Evolutionary conservation across 1,140 invertebrate genomes (phyloP).

Genomic region (Palaemon carinicauda): DNA sequence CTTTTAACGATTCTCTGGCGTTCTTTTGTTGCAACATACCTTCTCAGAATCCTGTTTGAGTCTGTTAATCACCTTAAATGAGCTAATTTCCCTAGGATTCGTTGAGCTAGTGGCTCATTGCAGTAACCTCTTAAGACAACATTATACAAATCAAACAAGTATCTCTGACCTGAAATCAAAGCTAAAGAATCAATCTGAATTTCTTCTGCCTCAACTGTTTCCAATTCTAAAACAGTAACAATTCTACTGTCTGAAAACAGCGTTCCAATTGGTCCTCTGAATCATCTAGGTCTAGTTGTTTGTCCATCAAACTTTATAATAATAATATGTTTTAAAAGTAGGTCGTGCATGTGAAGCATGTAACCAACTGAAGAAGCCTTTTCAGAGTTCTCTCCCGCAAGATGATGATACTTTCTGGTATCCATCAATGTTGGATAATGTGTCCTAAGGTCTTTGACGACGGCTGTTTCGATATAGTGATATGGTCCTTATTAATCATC

Average conservation of each 20-base stretch:
- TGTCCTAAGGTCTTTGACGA: slow-evolving; percentile 14
- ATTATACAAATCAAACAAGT: slow-evolving; percentile 31
- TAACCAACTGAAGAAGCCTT: background rate
- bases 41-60: background rate
- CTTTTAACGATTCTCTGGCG: slow-evolving; percentile 9
- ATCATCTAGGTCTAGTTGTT: background rate
- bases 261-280: slow-evolving; percentile 21
- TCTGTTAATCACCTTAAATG: slow-evolving; percentile 20
- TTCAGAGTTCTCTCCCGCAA: background rate
- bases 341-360: background rate
- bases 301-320: background rate
- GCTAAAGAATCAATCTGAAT: background rate
- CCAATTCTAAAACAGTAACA: slow-evolving; percentile 11
- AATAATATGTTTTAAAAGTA: background rate
- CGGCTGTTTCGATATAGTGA: slow-evolving; percentile 8
- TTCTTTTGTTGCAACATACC: slow-evolving; percentile 15
- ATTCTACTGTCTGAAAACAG: slow-evolving; percentile 14
- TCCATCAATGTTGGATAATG: background rate
- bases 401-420: background rate
- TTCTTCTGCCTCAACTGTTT: slow-evolving; percentile 27
- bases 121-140: slow-evolving; percentile 28
- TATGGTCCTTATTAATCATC: slow-evolving; percentile 4
- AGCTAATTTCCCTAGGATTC: slow-evolving; percentile 27
- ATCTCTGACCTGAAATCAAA: slow-evolving; percentile 14
- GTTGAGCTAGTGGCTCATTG: slow-evolving; percentile 14